These are phyloP conservation scores for Chanos chanos DNA, from an alignment of 2,797 vertebrate genomes.

Conservation along the genomic window DNA sequence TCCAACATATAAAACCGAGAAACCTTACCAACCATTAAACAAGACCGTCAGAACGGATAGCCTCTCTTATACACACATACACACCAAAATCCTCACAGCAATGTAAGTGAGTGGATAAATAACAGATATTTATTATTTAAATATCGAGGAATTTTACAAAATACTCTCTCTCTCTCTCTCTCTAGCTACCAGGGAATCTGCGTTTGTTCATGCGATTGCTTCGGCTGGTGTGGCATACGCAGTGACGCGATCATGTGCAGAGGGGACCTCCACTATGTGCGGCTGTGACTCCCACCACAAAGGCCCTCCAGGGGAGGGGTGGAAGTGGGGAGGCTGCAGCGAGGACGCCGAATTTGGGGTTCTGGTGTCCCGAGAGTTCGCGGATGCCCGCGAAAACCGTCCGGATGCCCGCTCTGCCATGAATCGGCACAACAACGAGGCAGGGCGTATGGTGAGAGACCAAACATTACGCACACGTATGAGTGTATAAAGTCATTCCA, in stretches of 20 bases:
- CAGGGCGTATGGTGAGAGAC: constrained; percentile 83
- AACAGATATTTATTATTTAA: no score
- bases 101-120: neutral
- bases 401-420: constrained; percentile 95
- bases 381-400: constrained; percentile 91
- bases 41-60: neutral
- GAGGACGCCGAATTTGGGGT: constrained; percentile 96
- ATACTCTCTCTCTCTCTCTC: constrained; percentile 35
- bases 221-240: constrained; percentile 93
- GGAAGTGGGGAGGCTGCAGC: constrained; percentile 99
- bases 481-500: no score
- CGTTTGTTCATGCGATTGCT: constrained; percentile 95
- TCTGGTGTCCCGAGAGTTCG: constrained; percentile 94
- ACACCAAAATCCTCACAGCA: neutral
- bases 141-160: no score
- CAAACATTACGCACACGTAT: neutral
- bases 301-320: constrained; percentile 91
- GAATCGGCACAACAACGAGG: constrained; percentile 99
- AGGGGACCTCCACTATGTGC: constrained; percentile 91
- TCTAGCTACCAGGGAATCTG: constrained; percentile 90
- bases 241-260: constrained; percentile 90
- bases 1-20: neutral
- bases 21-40: neutral
- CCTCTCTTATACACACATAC: no score
- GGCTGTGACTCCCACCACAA: constrained; percentile 95